phyloP scores from a whole-genome alignment of 2,888 invertebrate genomes.

The Tetranychus piercei region DNA sequence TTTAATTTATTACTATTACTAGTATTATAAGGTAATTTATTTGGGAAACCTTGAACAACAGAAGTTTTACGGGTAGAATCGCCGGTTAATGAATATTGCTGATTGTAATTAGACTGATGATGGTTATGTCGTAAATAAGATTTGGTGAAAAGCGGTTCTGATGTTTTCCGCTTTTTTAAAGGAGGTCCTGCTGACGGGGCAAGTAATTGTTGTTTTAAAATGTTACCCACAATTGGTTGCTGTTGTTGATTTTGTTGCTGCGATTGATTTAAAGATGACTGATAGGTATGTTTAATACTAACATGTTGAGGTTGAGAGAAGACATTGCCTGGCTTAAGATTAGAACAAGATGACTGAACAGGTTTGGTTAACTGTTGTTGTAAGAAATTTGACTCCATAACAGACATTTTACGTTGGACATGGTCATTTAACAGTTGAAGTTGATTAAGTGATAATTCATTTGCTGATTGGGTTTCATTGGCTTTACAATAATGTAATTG shows the following conservation, averaged over 20 bases:
- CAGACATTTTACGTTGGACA: constrained; percentile 19
- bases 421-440: neutral
- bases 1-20: neutral
- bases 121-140: neutral
- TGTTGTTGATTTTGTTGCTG: constrained; percentile 2
- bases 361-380: constrained; percentile 11
- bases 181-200: constrained; percentile 23
- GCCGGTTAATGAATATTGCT: neutral
- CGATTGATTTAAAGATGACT: neutral
- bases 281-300: neutral
- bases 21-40: neutral
- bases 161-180: constrained; percentile 28
- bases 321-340: neutral
- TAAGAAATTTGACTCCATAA: constrained; percentile 17
- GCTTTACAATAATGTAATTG: constrained; percentile 54
- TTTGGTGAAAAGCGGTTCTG: constrained; percentile 25
- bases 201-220: constrained; percentile 20
- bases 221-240: constrained; percentile 16
- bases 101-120: neutral
- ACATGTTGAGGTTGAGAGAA: constrained; percentile 2
- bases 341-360: neutral
- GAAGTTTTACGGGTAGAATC: neutral
- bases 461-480: neutral
- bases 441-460: neutral
- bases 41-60: neutral